phyloP scores from a whole-genome alignment of 2,888 invertebrate genomes.

The Ephialtes manifestator region DNA sequence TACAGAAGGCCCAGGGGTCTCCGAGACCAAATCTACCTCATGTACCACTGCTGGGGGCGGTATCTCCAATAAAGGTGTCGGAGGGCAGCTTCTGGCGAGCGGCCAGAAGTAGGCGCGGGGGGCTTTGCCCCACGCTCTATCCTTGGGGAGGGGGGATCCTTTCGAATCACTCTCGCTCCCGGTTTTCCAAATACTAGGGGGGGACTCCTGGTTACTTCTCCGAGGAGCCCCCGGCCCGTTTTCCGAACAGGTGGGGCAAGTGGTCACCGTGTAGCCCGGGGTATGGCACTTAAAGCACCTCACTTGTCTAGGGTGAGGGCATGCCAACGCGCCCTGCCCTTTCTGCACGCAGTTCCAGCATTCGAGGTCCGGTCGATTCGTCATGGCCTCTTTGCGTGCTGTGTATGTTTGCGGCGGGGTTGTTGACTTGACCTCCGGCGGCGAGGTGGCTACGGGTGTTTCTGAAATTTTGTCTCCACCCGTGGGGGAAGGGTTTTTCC shows the following conservation, averaged over 20 bases:
- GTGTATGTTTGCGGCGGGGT: neutral
- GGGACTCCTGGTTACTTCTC: neutral
- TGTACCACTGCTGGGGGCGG: neutral
- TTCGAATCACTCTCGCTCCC: neutral
- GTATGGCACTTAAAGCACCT: neutral
- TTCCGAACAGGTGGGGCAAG: neutral
- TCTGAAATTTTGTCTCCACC: no score
- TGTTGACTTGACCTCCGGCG: neutral
- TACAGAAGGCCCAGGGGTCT: no score
- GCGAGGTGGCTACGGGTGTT: neutral
- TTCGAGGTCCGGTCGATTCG: neutral
- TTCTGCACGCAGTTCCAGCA: conserved; percentile 20
- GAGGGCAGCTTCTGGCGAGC: neutral
- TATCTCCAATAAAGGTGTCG: neutral
- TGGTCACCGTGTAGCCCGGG: neutral
- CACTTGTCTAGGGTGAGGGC: neutral
- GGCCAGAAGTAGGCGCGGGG: neutral
- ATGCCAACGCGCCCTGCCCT: neutral
- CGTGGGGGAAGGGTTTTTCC: no score
- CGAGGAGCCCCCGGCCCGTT: neutral
- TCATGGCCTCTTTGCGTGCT: neutral
- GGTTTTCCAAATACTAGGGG: neutral
- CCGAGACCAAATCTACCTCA: no score
- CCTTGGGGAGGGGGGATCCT: neutral
- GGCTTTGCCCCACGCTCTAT: no score